phyloP scores from a whole-genome alignment of 2,797 vertebrate species.

The Scolopax rusticola region DNA sequence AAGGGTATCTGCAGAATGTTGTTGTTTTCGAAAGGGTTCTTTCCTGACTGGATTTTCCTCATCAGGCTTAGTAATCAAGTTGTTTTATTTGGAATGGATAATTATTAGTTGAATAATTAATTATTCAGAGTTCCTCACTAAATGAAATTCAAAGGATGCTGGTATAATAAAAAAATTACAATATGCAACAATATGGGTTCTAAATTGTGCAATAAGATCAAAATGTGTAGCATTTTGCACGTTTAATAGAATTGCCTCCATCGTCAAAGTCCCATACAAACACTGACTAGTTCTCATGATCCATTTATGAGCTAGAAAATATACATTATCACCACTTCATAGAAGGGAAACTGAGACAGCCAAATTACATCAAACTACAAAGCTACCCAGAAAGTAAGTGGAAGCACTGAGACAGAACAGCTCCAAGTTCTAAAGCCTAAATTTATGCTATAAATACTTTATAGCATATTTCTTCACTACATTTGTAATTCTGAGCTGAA shows the following conservation, averaged over 20 bases:
- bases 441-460: neutral
- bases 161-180: neutral
- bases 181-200: neutral
- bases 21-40: constrained; percentile 56
- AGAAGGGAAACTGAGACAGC: neutral
- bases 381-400: neutral
- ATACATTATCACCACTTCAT: neutral
- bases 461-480: neutral
- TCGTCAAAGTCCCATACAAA: neutral
- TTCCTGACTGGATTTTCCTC: constrained; percentile 58
- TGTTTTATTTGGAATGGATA: constrained; percentile 48
- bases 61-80: constrained; percentile 67
- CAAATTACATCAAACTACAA: neutral
- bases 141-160: constrained; percentile 1
- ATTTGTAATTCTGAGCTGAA: constrained; percentile 8
- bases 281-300: neutral
- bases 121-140: constrained; percentile 34
- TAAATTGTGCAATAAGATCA: neutral
- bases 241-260: neutral
- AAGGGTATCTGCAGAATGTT: constrained; percentile 56
- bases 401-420: neutral
- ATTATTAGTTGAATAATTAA: constrained; percentile 66
- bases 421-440: neutral
- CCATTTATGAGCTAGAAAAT: neutral
- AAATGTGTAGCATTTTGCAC: neutral